Conservation (phyloP, 2,888 invertebrate genomes). For the Euphydryas editha region DNA sequence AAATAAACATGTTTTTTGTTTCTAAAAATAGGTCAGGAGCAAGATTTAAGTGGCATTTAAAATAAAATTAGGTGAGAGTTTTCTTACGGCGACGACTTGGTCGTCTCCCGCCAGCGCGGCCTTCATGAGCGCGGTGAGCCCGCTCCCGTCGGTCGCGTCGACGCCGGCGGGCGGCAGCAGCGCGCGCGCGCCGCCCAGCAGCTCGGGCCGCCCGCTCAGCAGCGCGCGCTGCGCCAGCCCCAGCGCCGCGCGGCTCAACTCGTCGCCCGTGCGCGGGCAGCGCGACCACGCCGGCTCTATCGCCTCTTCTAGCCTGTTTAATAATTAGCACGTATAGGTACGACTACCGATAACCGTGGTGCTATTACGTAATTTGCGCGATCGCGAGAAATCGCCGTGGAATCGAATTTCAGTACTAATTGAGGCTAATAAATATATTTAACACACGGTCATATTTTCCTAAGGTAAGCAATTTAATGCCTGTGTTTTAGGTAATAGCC, state of each 20-base stretch:
- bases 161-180: slow-evolving; percentile 87
- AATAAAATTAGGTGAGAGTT: neutral
- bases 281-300: slow-evolving; percentile 77
- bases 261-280: slow-evolving; percentile 69
- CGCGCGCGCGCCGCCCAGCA: slow-evolving; percentile 89
- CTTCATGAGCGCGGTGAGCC: slow-evolving; percentile 92
- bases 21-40: too few relatives aligned
- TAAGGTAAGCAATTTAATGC: too few relatives aligned
- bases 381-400: too few relatives aligned
- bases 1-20: too few relatives aligned
- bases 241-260: slow-evolving; percentile 86
- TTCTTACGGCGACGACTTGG: slow-evolving; percentile 85
- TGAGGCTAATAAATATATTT: too few relatives aligned
- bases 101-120: slow-evolving; percentile 92
- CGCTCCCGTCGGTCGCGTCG: slow-evolving; percentile 90
- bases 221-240: slow-evolving; percentile 92
- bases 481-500: too few relatives aligned
- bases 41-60: neutral
- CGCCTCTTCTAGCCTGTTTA: slow-evolving; percentile 82
- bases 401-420: too few relatives aligned
- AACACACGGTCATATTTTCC: too few relatives aligned
- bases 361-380: too few relatives aligned
- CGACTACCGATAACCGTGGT: too few relatives aligned
- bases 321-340: neutral
- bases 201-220: slow-evolving; percentile 90